Conservation (phyloP, 30 jellyfish, hydroid and myxozoan genomes). For the Turritopsis rubra region DNA sequence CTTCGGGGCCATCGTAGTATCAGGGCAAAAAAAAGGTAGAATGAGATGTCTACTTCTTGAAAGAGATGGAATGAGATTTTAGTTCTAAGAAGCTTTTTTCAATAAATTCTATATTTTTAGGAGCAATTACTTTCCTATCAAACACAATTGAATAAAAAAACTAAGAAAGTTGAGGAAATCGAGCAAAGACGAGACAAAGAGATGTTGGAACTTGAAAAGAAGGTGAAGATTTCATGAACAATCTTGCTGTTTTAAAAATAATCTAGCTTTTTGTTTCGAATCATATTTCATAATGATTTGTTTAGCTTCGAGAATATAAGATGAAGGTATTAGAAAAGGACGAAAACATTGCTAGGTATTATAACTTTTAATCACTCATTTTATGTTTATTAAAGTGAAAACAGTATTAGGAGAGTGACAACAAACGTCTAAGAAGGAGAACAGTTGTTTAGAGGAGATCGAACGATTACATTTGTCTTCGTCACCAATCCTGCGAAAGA, state of each 20-base stretch:
- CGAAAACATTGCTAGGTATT: neutral
- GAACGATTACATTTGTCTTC: too few species aligned
- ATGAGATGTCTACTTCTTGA: neutral
- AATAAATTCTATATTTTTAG: neutral
- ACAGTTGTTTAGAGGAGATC: too few species aligned
- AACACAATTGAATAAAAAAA: neutral
- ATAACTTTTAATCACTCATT: neutral
- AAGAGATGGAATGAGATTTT: neutral
- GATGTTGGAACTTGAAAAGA: neutral
- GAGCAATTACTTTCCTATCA: neutral
- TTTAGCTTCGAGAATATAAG: neutral
- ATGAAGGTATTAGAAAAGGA: neutral
- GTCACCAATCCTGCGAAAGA: too few species aligned
- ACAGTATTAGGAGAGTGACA: too few species aligned
- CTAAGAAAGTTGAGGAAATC: neutral
- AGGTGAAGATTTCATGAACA: neutral
- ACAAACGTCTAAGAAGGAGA: too few species aligned
- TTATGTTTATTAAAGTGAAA: too few species aligned
- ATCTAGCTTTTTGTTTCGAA: neutral
- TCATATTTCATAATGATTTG: neutral
- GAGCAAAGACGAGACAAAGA: neutral
- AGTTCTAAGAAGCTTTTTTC: too few species aligned
- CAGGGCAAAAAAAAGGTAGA: too few species aligned
- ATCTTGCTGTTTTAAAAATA: too few species aligned
- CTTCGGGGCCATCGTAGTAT: too few species aligned